phyloP scores from a whole-genome alignment of 1,140 invertebrate species.

The Caerostris darwini region DNA sequence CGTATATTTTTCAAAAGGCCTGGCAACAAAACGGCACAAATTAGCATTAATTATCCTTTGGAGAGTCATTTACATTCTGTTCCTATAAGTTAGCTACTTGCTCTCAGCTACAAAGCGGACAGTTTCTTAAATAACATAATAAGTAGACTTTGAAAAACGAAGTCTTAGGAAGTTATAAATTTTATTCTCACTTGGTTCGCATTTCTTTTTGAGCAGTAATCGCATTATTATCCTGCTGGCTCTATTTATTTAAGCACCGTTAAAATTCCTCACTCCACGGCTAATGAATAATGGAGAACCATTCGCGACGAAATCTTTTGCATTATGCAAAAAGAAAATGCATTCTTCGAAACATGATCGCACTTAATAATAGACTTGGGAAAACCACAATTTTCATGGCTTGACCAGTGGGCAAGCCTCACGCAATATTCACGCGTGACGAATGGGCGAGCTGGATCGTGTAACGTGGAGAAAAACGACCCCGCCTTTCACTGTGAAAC shows the following conservation, averaged over 20 bases:
- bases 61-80: neutral
- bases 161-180: slow-evolving; percentile 4
- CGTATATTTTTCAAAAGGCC: too few species aligned
- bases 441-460: neutral
- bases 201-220: slow-evolving; percentile 36
- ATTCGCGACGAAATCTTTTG: slow-evolving; percentile 41
- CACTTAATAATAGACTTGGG: slow-evolving; percentile 13
- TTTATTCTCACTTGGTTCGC: neutral
- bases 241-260: slow-evolving; percentile 40
- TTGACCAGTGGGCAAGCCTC: slow-evolving; percentile 42
- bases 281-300: slow-evolving; percentile 43
- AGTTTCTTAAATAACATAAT: neutral
- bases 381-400: slow-evolving; percentile 48
- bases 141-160: neutral
- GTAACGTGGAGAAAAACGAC: slow-evolving; percentile 4
- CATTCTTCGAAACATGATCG: neutral
- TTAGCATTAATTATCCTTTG: neutral
- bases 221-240: slow-evolving; percentile 7
- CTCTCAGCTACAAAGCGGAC: neutral
- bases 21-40: neutral
- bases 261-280: neutral
- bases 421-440: slow-evolving; percentile 24
- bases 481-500: neutral
- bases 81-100: neutral
- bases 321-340: slow-evolving; percentile 53